These are phyloP conservation scores for Caenorhabditis sp. DNA, from an alignment of 2,888 invertebrate genomes.

Conservation along the genomic window DNA sequence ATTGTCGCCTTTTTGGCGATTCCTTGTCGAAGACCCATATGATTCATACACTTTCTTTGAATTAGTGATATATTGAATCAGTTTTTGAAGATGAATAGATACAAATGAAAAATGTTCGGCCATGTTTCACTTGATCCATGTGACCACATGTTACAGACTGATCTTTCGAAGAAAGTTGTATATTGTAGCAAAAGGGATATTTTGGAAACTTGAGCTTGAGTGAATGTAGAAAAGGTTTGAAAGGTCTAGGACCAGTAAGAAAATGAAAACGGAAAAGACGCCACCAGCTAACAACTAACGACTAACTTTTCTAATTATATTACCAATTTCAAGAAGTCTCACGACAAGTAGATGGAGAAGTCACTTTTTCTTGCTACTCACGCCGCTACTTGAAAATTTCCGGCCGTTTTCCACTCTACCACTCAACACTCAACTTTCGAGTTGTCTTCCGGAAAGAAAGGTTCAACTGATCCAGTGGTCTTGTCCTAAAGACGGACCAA, in stretches of 20 bases:
- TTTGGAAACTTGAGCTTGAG: neutral
- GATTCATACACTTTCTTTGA: too few species aligned
- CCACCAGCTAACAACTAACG: neutral
- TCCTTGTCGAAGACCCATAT: too few species aligned
- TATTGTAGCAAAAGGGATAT: too few species aligned
- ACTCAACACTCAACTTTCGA: slow-evolving; percentile 1
- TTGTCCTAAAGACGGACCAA: slow-evolving; percentile 1
- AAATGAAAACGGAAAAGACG: slow-evolving; percentile 56
- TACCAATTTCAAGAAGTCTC: slow-evolving; percentile 48
- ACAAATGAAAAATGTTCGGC: slow-evolving; percentile 14
- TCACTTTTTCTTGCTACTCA: slow-evolving; percentile 19
- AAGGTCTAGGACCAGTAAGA: slow-evolving; percentile 26
- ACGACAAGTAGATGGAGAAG: slow-evolving; percentile 13
- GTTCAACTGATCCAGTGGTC: slow-evolving; percentile 12
- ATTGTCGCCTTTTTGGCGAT: slow-evolving; percentile 39
- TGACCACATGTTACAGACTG: too few species aligned
- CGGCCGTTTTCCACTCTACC: neutral
- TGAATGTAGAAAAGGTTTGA: slow-evolving; percentile 12
- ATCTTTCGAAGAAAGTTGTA: too few species aligned
- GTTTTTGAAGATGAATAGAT: too few species aligned
- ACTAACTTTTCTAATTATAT: slow-evolving; percentile 51
- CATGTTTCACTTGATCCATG: too few species aligned
- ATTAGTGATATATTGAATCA: too few species aligned
- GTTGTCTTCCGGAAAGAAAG: neutral
- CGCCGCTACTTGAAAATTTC: slow-evolving; percentile 22